Evolutionary conservation across 2,888 invertebrate genomes (phyloP), one percentile per base, ranked within the genome.

Genomic region (Phrixothrix hirtus): DNA sequence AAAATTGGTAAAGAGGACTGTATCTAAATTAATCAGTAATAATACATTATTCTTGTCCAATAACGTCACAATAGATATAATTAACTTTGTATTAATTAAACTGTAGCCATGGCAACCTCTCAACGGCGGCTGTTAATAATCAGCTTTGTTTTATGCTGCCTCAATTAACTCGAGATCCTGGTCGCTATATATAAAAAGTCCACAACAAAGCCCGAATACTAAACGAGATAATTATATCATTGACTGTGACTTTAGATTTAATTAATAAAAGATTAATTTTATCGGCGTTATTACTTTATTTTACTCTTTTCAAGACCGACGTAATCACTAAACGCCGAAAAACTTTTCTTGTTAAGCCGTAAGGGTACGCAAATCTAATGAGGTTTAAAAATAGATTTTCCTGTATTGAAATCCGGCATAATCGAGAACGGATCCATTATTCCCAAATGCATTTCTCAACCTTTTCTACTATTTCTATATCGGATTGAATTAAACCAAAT

Each of bases 401-500:
- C 41, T 42, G 41, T 42, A 41, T 48, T 25, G 41, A 48, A 38
- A 47, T 48, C 41, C 41, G 41, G 29, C 13, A 34, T 43, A 46
- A 52, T 39, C 51, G 30, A 14, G 39, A 51, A 45, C 45, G 51
- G 45, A 45, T 52, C 46, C 52, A 52, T 52, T 52, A 52, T 35
- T 44, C 34, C 36, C 38, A 30, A 53, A 53, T 39, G 53, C 41
- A 52, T 53, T 53, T 53, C 42, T 47, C 53, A 43, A 43, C 47
- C 42, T 54, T 53, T 54, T 45, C 46, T 54, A 46, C 57, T 69
- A 64, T 63, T 62, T 62, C 61, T 57, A 60, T 63, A 61, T 64
- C 61, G 67, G 66, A 71, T 67, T 67, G 72, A 70, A 74, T 74
- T 74, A 74, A 45, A 45, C 48, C 50, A 73, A 74, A 73, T 74